Evolutionary conservation across 2,113 vertebrate species (phyloP).

Genomic region (Podarcis raffonei): DNA sequence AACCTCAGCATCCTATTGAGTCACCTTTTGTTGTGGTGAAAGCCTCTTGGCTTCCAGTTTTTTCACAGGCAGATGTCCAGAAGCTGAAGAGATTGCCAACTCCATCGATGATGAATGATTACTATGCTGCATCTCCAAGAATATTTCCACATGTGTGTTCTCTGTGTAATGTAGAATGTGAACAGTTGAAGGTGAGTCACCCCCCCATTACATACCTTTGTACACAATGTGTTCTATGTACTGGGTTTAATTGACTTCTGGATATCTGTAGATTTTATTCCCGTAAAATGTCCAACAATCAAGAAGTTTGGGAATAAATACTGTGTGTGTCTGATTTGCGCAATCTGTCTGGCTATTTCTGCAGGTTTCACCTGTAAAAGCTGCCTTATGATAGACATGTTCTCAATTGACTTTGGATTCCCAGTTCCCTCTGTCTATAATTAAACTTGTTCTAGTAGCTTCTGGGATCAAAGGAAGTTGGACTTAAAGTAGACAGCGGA

Average conservation of each 20-base stretch:
- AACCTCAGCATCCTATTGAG: no score
- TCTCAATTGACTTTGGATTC: neutral
- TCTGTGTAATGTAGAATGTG: constrained; percentile 95
- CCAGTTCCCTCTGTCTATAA: neutral
- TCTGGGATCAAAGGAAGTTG: neutral
- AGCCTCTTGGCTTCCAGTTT: constrained; percentile 78
- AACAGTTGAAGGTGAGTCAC: constrained; percentile 92
- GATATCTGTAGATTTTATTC: neutral
- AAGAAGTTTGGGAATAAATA: neutral
- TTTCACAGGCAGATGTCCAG: constrained; percentile 69
- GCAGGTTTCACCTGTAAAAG: no score
- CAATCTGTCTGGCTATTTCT: neutral
- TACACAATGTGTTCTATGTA: constrained; percentile 15
- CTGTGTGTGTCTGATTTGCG: neutral
- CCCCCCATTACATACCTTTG: constrained; percentile 40
- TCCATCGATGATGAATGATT: constrained; percentile 92
- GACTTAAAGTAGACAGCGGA: neutral
- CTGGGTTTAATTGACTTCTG: neutral
- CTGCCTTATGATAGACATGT: neutral
- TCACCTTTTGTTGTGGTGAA: constrained; percentile 79
- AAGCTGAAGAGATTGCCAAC: constrained; percentile 82
- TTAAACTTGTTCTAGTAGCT: neutral
- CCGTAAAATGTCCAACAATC: neutral
- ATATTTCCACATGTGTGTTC: constrained; percentile 95
- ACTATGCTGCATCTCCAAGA: constrained; percentile 88